Base-by-base conservation (phyloP, 2,797 vertebrate genomes). In the Sitta carolinensis region DNA sequence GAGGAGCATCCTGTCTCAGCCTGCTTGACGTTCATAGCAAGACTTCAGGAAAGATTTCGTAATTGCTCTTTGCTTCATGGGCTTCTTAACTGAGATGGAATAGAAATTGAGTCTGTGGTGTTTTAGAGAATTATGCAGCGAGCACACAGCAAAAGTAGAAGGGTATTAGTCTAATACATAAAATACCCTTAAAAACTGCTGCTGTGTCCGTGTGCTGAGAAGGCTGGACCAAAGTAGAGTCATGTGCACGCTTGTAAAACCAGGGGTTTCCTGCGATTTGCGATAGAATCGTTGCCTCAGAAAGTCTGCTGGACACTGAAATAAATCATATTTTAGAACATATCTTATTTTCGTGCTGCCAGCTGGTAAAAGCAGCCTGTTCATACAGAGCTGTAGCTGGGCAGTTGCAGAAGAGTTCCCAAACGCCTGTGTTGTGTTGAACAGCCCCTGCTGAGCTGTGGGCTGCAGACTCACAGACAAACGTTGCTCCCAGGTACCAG, bases 401-500 rank as follows among this genome's bases (percentile, higher is more conserved):
- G 14, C 2, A 1, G 51, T 0, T 30, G n/a, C 1, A 7, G 38
- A 10, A 3, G 51, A 14, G 58, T 2, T 20, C n/a, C 30, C 25
- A 10, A 2, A 2, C 8, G n/a, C 27, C 63, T 22, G 16, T 2
- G 0, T 1, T 13, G n/a, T 30, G 79, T 16, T 47, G 2, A 23
- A 8, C 64, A 83, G 50, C 34, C 63, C 1, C 34, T 6, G 48
- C 26, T 82, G 80, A 29, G 13, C 3, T 4, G 4, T 32, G 64
- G 3, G 9, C 21, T 13, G 4, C 20, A 23, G 20, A 20, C 43
- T 95, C 13, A 55, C 13, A 1, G 48, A 2, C 42, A 12, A 30
- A 13, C 7, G 0, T 79, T 94, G 18, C 62, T 88, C 67, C 63
- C 92, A 99, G 99, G 98, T 99, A 99, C 96, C 99, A 99, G 97